phyloP scores from a whole-genome alignment of 2,113 vertebrate species.

The Dinomys branickii region DNA sequence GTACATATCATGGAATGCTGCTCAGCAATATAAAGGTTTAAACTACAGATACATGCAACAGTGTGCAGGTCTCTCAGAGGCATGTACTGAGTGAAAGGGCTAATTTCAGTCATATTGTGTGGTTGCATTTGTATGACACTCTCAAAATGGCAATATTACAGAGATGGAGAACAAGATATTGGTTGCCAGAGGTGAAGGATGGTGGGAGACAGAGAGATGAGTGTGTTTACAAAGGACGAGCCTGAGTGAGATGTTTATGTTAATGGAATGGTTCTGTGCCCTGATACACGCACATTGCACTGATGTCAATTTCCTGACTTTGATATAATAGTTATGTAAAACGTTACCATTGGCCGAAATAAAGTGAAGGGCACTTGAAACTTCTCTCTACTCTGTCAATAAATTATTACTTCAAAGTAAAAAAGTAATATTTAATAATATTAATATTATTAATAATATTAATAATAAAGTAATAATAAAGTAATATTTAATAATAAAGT shows the following conservation, averaged over 20 bases:
- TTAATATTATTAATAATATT: too few species aligned
- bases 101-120: neutral
- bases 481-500: too few species aligned
- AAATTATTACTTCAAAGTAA: conserved; percentile 11
- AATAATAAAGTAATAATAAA: too few species aligned
- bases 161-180: neutral
- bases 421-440: neutral
- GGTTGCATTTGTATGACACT: neutral
- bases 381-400: neutral
- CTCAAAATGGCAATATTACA: neutral
- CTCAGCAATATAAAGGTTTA: neutral
- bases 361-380: neutral
- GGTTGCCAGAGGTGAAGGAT: neutral
- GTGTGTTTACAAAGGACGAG: neutral
- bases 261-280: neutral
- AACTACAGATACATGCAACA: neutral
- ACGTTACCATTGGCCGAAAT: neutral
- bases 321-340: neutral
- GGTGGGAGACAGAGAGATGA: fast-evolving
- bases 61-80: neutral
- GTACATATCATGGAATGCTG: neutral
- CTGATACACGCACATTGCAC: neutral
- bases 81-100: neutral
- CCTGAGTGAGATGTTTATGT: neutral
- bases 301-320: neutral